Percentiles rank a stretch among this genome's conserved stretches.
Conservation (phyloP, 2,888 invertebrate species). For the Folsomia manolachei region DNA sequence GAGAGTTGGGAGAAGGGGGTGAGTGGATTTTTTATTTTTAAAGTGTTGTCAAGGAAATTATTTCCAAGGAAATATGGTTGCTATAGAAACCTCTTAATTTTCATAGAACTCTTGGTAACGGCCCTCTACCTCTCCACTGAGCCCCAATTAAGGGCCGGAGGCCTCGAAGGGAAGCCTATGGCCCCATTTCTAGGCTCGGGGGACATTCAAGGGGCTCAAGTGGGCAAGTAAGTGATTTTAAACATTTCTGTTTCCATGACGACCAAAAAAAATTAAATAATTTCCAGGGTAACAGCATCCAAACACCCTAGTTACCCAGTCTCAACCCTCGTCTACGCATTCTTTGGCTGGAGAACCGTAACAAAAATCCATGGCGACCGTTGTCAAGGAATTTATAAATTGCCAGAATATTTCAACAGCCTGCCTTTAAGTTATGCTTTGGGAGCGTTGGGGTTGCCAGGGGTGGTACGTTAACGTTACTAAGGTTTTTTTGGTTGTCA, state of each 20-base stretch:
- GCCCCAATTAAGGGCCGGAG: background rate
- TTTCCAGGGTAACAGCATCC: constrained; percentile 65
- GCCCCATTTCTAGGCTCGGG: background rate
- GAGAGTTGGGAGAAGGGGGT: background rate
- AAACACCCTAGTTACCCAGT: constrained; percentile 65
- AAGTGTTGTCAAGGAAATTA: background rate
- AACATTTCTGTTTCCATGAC: background rate
- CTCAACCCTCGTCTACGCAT: constrained; percentile 63
- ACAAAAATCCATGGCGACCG: constrained; percentile 55
- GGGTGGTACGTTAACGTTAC: constrained; percentile 21
- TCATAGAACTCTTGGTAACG: background rate
- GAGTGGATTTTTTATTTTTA: background rate
- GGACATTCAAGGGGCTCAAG: constrained; percentile 1
- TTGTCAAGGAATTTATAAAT: background rate
- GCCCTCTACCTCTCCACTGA: background rate
- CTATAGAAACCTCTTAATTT: no score
- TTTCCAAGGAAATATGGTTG: background rate
- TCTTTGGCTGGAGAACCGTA: constrained; percentile 68
- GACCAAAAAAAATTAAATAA: no score
- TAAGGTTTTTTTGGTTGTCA: background rate
- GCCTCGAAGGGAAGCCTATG: constrained; percentile 6
- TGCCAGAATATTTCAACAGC: constrained; percentile 60
- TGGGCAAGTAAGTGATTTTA: background rate
- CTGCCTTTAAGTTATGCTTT: constrained; percentile 62
- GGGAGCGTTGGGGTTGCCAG: constrained; percentile 46